Base-by-base conservation (phyloP, 2,888 invertebrate genomes). In the Fragum sueziense region DNA sequence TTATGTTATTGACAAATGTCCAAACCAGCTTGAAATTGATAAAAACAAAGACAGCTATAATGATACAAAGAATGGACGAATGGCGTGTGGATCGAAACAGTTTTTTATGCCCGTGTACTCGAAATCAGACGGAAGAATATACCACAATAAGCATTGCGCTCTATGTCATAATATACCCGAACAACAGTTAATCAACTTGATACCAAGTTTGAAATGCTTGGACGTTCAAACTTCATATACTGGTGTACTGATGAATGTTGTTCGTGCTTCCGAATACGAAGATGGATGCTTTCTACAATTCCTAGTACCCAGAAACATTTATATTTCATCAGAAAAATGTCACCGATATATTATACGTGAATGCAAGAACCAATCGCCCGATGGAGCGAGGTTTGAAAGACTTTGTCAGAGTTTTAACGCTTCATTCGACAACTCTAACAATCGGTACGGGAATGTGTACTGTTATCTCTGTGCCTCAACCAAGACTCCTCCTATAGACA, bases 1-100 rank as follows among this genome's bases (percentile, higher is more conserved):
- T 25, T 57, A 57, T 27, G 57, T 57, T 2, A 27, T 57, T 27
- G 57, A 57, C 57, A 57, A 57, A 57, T 57, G 57, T 25, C 57
- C 57, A 3, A 14, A 57, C 2, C 25, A 27, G 14, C 9, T 57
- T n/a, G 11, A 14, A 57, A 27, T 25, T n/a, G 17, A 9, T 47
- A 9, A 47, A 14, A n/a, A 47, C 47, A 4, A 47, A 9, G 17
- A 14, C 7, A n/a, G 47, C 3, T n/a, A n/a, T n/a, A n/a, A n/a
- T n/a, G n/a, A n/a, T n/a, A n/a, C n/a, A n/a, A n/a, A n/a, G n/a
- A n/a, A n/a, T n/a, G n/a, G n/a, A n/a, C n/a, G n/a, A n/a, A n/a
- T n/a, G n/a, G n/a, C n/a, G n/a, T n/a, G n/a, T n/a, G n/a, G n/a
- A n/a, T n/a, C n/a, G n/a, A n/a, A n/a, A n/a, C n/a, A n/a, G n/a